phyloP scores from a whole-genome alignment of 1,140 invertebrate species.

The Leptinotarsa defecta region DNA sequence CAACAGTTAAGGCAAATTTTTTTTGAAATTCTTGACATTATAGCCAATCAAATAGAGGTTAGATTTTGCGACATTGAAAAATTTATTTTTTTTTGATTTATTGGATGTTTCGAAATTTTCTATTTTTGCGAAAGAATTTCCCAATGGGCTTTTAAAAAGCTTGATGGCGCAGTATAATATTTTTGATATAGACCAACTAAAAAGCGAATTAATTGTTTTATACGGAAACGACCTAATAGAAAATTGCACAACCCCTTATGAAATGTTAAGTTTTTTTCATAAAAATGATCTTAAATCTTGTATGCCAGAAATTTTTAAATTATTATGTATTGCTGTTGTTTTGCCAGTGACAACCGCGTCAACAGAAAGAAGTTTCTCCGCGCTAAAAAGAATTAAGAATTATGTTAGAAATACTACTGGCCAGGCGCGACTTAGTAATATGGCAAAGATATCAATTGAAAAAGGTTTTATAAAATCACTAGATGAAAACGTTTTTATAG shows the following conservation, averaged over 20 bases:
- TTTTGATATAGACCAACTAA: not conserved
- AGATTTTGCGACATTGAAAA: not conserved
- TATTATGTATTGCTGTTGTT: not conserved
- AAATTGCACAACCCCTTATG: conserved; percentile 22
- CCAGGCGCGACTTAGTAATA: conserved; percentile 12
- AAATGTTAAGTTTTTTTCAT: conserved; percentile 26
- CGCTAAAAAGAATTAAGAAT: too few species aligned
- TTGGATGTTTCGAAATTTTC: not conserved
- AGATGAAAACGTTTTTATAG: too few species aligned
- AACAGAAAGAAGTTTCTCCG: too few species aligned
- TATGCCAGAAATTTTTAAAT: conserved; percentile 26
- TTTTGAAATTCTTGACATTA: not conserved
- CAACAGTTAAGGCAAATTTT: too few species aligned
- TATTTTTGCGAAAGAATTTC: conserved; percentile 1
- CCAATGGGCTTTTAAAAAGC: not conserved
- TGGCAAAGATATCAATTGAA: conserved; percentile 32
- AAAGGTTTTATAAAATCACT: not conserved
- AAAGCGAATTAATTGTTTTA: conserved; percentile 11
- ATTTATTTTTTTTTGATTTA: not conserved
- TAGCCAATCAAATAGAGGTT: not conserved
- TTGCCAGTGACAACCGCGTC: too few species aligned
- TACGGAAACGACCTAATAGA: conserved; percentile 26
- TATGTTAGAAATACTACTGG: too few species aligned
- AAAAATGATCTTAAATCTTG: conserved; percentile 18
- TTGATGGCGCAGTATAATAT: not conserved